Percentiles rank a stretch among this genome's conserved stretches.
Conservation (phyloP, 2,113 vertebrate species). For the Chionodraco myersi region DNA sequence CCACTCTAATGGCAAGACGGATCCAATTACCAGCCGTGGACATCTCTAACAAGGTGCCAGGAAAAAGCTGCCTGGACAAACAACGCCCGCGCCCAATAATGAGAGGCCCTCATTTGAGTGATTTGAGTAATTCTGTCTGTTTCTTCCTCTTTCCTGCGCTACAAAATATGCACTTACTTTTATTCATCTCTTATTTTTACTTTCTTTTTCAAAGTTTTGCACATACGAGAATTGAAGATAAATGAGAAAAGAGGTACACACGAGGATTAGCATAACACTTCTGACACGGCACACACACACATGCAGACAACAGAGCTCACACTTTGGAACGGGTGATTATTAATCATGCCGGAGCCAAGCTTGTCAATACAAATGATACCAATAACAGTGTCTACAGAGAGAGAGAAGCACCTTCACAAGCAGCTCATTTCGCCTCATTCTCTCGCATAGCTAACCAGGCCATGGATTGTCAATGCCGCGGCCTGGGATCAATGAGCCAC, state of each 20-base stretch:
- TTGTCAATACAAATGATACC: slow-evolving; percentile 87
- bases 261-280: slow-evolving; percentile 50
- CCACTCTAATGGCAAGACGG: slow-evolving; percentile 79
- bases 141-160: slow-evolving; percentile 27
- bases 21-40: slow-evolving; percentile 87
- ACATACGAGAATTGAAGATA: slow-evolving; percentile 41
- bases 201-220: slow-evolving; percentile 53
- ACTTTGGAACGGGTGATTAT: slow-evolving; percentile 91
- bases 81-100: slow-evolving; percentile 83
- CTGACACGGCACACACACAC: background rate
- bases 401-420: slow-evolving; percentile 85
- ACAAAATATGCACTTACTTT: slow-evolving; percentile 69
- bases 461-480: slow-evolving; percentile 86
- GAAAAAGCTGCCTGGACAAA: slow-evolving; percentile 86
- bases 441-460: slow-evolving; percentile 87
- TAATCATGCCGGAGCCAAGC: slow-evolving; percentile 87
- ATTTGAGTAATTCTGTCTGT: slow-evolving; percentile 72
- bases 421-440: slow-evolving; percentile 87
- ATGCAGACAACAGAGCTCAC: slow-evolving; percentile 54
- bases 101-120: slow-evolving; percentile 85
- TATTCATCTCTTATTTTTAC: slow-evolving; percentile 47
- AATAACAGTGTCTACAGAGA: slow-evolving; percentile 49
- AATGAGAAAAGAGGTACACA: slow-evolving; percentile 39
- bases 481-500: slow-evolving; percentile 86
- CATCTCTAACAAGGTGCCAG: slow-evolving; percentile 88